Conservation (phyloP, 2,113 vertebrate genomes). For the Centropristis striata region DNA sequence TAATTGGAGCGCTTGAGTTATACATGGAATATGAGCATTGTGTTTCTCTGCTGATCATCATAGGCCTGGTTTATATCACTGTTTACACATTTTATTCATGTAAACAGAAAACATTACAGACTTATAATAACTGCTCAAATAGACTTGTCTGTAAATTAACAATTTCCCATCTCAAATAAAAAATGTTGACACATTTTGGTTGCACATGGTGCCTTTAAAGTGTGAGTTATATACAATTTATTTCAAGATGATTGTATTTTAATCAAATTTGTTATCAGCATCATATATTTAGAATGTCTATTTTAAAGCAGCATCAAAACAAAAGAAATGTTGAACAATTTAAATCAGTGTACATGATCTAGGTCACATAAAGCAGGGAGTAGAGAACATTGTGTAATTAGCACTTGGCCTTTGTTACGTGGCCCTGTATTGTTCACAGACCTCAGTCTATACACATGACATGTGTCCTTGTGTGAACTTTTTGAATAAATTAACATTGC, state of each 20-base stretch:
- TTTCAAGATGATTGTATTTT: constrained; percentile 4
- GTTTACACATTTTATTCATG: constrained; percentile 32
- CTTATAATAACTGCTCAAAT: constrained; percentile 3
- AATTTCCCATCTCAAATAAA: neutral
- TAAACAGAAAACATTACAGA: constrained; percentile 38
- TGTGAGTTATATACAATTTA: neutral
- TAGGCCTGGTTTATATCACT: constrained; percentile 35
- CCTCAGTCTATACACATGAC: constrained; percentile 53
- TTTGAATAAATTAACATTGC: constrained; percentile 61
- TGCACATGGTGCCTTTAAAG: neutral
- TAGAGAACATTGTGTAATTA: constrained; percentile 53
- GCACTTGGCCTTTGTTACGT: constrained; percentile 48
- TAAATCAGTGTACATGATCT: constrained; percentile 19
- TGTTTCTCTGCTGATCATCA: constrained; percentile 47
- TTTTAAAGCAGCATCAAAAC: constrained; percentile 21
- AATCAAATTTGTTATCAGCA: neutral
- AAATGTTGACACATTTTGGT: neutral
- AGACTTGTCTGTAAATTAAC: neutral
- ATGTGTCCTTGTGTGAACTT: constrained; percentile 70
- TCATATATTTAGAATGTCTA: neutral
- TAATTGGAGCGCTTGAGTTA: constrained; percentile 66
- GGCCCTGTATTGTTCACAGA: constrained; percentile 48
- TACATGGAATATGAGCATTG: constrained; percentile 56
- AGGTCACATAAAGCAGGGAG: constrained; percentile 41
- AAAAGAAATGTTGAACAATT: constrained; percentile 13